phyloP scores from a whole-genome alignment of 2,113 vertebrate genomes.

The Puntigrus tetrazona region DNA sequence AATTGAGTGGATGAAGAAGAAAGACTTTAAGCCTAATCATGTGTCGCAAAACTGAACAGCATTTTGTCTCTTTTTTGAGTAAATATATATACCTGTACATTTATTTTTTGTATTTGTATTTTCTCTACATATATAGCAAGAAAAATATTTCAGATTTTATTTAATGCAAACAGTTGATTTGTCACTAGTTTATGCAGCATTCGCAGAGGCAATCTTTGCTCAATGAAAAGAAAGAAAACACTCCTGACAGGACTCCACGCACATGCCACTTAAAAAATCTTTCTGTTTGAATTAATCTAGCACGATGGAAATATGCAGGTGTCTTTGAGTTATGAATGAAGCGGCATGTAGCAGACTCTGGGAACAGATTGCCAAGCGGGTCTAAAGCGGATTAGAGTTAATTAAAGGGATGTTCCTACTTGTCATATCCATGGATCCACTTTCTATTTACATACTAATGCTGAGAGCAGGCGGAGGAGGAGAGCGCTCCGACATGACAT shows the following conservation, averaged over 20 bases:
- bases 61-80: too few relatives aligned
- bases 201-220: background rate
- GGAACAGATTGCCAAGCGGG: slow-evolving; percentile 51
- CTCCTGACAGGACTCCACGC: background rate
- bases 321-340: slow-evolving; percentile 48
- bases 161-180: too few relatives aligned
- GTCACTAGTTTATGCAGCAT: too few relatives aligned
- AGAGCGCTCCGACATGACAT: slow-evolving; percentile 27
- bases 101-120: background rate
- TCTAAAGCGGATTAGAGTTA: slow-evolving; percentile 64
- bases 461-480: slow-evolving; percentile 15
- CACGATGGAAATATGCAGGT: slow-evolving; percentile 40
- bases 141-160: too few relatives aligned
- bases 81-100: too few relatives aligned
- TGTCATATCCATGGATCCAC: slow-evolving; percentile 54
- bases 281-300: slow-evolving; percentile 8
- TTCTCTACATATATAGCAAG: background rate
- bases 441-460: slow-evolving; percentile 57
- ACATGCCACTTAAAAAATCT: background rate
- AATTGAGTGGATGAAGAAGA: background rate
- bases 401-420: slow-evolving; percentile 60
- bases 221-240: background rate
- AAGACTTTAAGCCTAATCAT: background rate
- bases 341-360: slow-evolving; percentile 35
- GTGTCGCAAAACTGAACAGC: background rate